phyloP scores from a whole-genome alignment of 2,113 vertebrate species.

The Verasper variegatus region DNA sequence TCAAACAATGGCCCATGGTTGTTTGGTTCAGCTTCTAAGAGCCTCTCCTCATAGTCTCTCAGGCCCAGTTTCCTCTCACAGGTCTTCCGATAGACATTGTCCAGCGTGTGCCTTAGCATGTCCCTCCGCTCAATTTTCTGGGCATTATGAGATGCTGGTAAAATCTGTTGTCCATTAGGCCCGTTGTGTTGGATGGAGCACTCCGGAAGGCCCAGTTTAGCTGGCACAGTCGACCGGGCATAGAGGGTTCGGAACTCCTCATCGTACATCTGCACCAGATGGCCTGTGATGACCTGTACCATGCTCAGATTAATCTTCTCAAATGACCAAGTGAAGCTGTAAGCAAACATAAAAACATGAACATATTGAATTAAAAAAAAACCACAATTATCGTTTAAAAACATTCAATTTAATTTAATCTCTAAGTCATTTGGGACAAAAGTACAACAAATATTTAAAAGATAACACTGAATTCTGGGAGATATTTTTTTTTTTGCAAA shows the following conservation, averaged over 20 bases:
- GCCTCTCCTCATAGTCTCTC: constrained; percentile 78
- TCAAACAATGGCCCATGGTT: constrained; percentile 75
- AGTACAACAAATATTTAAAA: background rate
- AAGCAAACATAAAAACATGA: constrained; percentile 40
- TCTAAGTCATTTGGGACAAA: background rate
- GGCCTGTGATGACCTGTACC: constrained; percentile 95
- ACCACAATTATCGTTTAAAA: background rate
- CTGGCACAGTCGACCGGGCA: constrained; percentile 88
- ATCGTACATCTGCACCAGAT: constrained; percentile 93
- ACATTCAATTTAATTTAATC: background rate
- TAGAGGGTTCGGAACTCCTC: constrained; percentile 96
- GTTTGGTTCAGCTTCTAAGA: constrained; percentile 72
- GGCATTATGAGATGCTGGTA: constrained; percentile 82
- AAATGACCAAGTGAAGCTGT: constrained; percentile 96
- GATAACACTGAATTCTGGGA: background rate
- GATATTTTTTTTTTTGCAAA: no score
- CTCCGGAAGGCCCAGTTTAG: constrained; percentile 76
- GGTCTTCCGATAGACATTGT: constrained; percentile 84
- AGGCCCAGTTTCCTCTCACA: constrained; percentile 79
- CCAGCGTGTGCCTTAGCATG: constrained; percentile 85
- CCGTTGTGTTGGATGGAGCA: constrained; percentile 76
- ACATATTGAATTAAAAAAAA: background rate
- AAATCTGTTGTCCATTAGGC: constrained; percentile 77
- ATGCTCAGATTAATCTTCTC: constrained; percentile 97
- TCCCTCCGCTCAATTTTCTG: constrained; percentile 83